phyloP scores from a whole-genome alignment of 1,140 invertebrate genomes.

The Apis laboriosa region DNA sequence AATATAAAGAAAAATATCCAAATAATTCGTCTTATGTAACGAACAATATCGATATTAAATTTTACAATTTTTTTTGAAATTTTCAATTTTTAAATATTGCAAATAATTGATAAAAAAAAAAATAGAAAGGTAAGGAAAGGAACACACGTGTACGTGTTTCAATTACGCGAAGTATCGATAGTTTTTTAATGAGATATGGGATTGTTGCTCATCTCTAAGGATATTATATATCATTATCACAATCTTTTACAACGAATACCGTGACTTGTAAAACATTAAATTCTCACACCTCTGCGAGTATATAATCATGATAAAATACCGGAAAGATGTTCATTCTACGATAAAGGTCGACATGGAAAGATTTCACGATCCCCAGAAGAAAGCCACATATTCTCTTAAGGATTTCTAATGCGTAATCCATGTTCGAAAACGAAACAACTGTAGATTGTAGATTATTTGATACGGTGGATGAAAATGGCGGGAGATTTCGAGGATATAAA shows the following conservation, averaged over 20 bases:
- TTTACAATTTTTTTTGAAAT: no score
- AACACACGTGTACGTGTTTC: no score
- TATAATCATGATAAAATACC: constrained; percentile 31
- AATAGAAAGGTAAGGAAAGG: no score
- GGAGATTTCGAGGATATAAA: background rate
- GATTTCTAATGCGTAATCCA: constrained; percentile 32
- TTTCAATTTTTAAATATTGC: no score
- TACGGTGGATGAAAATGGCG: background rate
- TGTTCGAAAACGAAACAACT: constrained; percentile 14
- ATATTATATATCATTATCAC: background rate
- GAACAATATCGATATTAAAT: no score
- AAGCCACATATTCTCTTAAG: constrained; percentile 6
- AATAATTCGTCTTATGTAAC: no score
- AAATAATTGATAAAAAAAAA: no score
- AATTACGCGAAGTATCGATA: background rate
- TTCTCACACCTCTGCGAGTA: background rate
- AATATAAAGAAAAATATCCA: no score
- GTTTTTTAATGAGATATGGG: background rate
- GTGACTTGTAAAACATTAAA: constrained; percentile 5
- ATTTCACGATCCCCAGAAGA: constrained; percentile 7
- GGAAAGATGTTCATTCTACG: constrained; percentile 15
- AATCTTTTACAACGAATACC: constrained; percentile 8
- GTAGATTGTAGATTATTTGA: constrained; percentile 19
- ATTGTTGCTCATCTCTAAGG: background rate
- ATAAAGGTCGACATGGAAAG: constrained; percentile 2